These are phyloP conservation scores for Acleris emargana DNA, from an alignment of 2,888 invertebrate species.

Conservation along the genomic window DNA sequence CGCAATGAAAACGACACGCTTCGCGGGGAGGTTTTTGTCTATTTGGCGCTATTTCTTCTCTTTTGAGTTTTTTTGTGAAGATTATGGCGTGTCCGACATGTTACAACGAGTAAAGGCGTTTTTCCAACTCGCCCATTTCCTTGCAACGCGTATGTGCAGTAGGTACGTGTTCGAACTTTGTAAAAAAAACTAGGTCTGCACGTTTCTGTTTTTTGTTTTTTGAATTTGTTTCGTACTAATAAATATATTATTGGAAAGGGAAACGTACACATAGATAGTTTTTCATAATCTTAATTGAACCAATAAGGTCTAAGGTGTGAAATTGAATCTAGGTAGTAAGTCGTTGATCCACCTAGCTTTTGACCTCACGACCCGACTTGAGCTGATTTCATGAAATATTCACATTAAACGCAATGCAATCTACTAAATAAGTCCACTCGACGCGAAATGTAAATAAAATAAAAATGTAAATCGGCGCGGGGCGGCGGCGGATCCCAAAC, in stretches of 20 bases:
- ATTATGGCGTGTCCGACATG: conserved; percentile 1
- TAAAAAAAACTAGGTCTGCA: too few species aligned
- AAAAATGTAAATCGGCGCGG: conserved; percentile 33
- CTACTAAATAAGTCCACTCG: conserved; percentile 28
- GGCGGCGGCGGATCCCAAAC: conserved; percentile 21
- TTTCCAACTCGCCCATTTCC: too few species aligned
- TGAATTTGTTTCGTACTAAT: too few species aligned
- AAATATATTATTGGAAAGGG: too few species aligned
- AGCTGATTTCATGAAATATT: conserved; percentile 6
- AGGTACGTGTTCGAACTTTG: too few species aligned
- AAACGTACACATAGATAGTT: too few species aligned
- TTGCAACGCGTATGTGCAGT: too few species aligned
- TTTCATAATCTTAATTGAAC: too few species aligned
- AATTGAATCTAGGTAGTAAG: too few species aligned
- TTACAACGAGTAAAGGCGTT: not conserved
- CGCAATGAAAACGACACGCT: conserved; percentile 27
- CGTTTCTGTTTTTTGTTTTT: too few species aligned
- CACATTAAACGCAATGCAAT: conserved; percentile 34
- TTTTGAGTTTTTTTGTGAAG: conserved; percentile 1
- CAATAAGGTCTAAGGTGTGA: too few species aligned
- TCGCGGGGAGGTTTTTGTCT: conserved; percentile 16
- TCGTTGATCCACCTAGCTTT: too few species aligned
- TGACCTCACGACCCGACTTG: not conserved
- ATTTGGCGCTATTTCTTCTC: conserved; percentile 3
- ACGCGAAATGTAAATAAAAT: conserved; percentile 37